phyloP scores from a whole-genome alignment of 2,797 vertebrate species.

The Spondyliosoma cantharus region DNA sequence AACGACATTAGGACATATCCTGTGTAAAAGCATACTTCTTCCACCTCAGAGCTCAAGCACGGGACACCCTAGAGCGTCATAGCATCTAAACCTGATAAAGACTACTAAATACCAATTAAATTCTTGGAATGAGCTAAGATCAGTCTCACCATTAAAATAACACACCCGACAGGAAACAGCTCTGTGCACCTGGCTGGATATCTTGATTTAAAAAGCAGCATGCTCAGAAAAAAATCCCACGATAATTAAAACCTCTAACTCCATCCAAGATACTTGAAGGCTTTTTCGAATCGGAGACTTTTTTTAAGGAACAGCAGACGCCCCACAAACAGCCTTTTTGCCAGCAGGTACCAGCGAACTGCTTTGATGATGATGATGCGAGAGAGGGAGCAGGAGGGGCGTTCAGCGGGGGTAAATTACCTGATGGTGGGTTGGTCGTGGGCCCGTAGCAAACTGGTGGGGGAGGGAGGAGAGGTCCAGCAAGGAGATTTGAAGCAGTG shows the following conservation, averaged over 20 bases:
- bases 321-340: constrained; percentile 49
- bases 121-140: constrained; percentile 16
- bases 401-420: constrained; percentile 85
- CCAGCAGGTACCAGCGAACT: constrained; percentile 58
- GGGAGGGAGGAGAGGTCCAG: constrained; percentile 81
- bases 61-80: neutral
- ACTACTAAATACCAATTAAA: constrained; percentile 21
- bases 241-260: constrained; percentile 49
- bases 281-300: constrained; percentile 27
- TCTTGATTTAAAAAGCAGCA: constrained; percentile 28
- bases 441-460: constrained; percentile 96
- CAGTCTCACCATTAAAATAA: constrained; percentile 35
- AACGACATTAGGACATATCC: neutral
- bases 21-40: constrained; percentile 15
- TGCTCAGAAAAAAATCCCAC: constrained; percentile 19
- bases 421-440: constrained; percentile 99
- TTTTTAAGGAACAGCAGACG: constrained; percentile 50
- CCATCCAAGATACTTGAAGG: constrained; percentile 37
- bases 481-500: constrained; percentile 85
- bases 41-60: neutral
- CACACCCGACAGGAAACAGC: constrained; percentile 5
- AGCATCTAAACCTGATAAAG: constrained; percentile 17
- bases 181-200: constrained; percentile 32
- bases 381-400: constrained; percentile 61
- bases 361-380: constrained; percentile 67